Evolutionary conservation across 2,888 invertebrate species (phyloP), one percentile per base, ranked within the genome.

Genomic region (Tetramorium bicarinatum): DNA sequence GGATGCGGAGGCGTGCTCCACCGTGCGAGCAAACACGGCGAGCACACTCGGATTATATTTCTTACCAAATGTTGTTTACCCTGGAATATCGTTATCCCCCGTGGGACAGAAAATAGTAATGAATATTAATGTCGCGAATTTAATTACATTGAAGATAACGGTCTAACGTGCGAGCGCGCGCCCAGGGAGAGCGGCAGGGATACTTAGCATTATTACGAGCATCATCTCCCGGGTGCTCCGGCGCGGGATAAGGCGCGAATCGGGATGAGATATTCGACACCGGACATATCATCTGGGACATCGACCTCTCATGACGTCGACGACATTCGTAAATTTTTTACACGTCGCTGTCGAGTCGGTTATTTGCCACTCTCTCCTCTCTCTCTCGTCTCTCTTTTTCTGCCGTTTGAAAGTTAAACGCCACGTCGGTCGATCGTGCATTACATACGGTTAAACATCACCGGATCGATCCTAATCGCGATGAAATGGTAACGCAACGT

Each of bases 91-190:
- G 59, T 72, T 77, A 66, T 49, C 59, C 25, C 47, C 47, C 72
- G 59, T 25, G 72, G 21, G 71, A 79, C 56, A 59, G 79, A 80
- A 80, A 80, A 80, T 80, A 61, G 47, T 72, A 80, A 80, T 79
- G 79, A 79, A 79, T 79, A 79, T 80, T 80, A 80, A 80, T 72
- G 72, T 18, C 79, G 59, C 47, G 71, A 72, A 71, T 80, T 80
- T 80, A 69, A 80, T 80, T 72, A 71, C 59, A 72, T 80, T 38
- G 79, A 21, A 71, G 79, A 80, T 80, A 80, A 79, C 47, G 34
- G n/a, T 71, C 59, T 59, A 79, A 62, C 38, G 54, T 34, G 34
- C 44, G 44, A 25, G 21, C 18, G 21, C 18, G 41, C 77, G 54
- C 18, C 29, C n/a, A 54, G 66, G n/a, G 64, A 66, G 41, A 21